Evolutionary conservation across 2,797 vertebrate species (phyloP), one percentile per base, ranked within the genome.

Genomic region (Helicolenus hilgendorfi): DNA sequence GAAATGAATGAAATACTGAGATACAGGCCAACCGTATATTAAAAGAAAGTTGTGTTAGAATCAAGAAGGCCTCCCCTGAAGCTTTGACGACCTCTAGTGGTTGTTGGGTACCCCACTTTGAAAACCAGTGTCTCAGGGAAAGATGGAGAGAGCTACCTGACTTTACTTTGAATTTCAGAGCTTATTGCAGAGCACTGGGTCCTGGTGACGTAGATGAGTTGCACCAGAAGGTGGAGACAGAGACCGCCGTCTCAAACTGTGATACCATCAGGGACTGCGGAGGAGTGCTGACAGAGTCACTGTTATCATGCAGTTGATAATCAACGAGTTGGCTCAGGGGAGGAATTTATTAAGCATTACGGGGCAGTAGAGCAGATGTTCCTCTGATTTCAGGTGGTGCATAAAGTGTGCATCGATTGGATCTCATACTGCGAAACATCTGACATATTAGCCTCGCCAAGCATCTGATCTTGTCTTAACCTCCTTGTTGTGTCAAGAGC

Each of bases 201-300:
- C n/a, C 58, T 33, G 22, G 15, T 62, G 67, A 15, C 3, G 14
- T n/a, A 20, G 15, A 36, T 26, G 59, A 24, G 4, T 11, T 31
- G 9, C 15, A 65, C 96, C 96, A 97, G 93, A 89, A 86, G 96
- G 80, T 91, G 96, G 96, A 72, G 94, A 79, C 95, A 97, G 55
- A 96, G 91, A 95, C 92, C 75, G 71, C n/a, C 41, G 6, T 55
- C 56, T 88, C 15, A 71, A 72, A 13, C 5, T 11, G 55, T 26
- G 4, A 0, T 7, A 11, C 7, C 7, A 27, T 20, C 11, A 7
- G 14, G 7, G 35, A 8, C 13, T 20, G 13, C 13, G n/a, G 35
- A 58, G 64, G 33, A 38, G 38, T 38, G 55, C 33, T 20, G 41
- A 35, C 26, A 6, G 10, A 81, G 67, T 33, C 15, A 9, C 18